Evolutionary conservation across 1,140 invertebrate genomes (phyloP).

Genomic region (Drosophila bifasciata): DNA sequence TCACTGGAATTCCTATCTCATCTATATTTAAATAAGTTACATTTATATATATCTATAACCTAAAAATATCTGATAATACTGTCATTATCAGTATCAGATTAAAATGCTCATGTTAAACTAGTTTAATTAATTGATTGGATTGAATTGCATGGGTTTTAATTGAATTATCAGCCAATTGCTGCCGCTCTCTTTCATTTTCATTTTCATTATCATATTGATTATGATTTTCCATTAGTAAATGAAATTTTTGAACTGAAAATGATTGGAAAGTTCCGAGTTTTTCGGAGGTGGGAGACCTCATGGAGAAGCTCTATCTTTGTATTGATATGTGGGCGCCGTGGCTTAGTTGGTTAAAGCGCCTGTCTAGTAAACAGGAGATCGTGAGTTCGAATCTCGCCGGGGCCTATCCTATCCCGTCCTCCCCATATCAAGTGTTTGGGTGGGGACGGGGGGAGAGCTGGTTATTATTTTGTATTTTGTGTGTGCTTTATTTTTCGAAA

Average conservation of each 20-base stretch:
- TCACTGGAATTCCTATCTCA: no score
- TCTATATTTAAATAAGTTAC: no score
- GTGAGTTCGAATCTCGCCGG: conserved; percentile 87
- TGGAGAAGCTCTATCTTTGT: background rate
- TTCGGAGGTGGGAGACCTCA: background rate
- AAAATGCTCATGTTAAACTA: no score
- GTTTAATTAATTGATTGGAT: no score
- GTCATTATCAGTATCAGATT: background rate
- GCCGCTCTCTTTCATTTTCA: background rate
- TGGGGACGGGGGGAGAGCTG: no score
- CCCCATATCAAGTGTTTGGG: no score
- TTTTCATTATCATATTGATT: background rate
- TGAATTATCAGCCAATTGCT: conserved; percentile 9
- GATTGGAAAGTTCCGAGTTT: background rate
- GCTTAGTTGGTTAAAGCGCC: conserved; percentile 88
- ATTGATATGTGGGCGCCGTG: conserved; percentile 84
- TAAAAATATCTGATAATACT: background rate
- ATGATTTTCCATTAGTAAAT: conserved; percentile 17
- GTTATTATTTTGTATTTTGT: background rate
- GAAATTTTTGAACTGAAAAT: conserved; percentile 25
- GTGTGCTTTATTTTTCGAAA: background rate
- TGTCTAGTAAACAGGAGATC: conserved; percentile 88
- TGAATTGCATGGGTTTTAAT: no score
- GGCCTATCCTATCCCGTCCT: conserved; percentile 68
- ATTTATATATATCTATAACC: no score